A percentile compares a stretch with the other conserved stretches of the same genome.
phyloP scores from a whole-genome alignment of 2,888 invertebrate genomes.

The Drosophila robusta region DNA sequence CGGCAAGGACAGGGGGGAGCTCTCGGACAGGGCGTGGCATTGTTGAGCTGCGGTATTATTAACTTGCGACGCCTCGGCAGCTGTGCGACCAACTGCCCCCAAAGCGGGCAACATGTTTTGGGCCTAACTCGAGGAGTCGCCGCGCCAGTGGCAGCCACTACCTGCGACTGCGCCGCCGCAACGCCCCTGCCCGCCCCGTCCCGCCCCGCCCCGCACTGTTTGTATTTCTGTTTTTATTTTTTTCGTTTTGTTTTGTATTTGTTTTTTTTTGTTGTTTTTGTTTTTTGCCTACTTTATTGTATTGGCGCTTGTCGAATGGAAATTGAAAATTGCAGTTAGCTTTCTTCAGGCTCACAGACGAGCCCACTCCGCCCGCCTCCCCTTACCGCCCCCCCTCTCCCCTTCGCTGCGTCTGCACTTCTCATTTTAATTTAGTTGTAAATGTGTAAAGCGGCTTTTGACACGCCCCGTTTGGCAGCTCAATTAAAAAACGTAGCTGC shows the following conservation, averaged over 20 bases:
- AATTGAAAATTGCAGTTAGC: constrained; percentile 81
- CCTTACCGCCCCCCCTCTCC: no score
- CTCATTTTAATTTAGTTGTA: constrained; percentile 82
- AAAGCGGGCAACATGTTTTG: constrained; percentile 67
- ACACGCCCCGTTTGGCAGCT: constrained; percentile 84
- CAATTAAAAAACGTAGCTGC: constrained; percentile 83
- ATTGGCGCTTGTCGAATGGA: constrained; percentile 77
- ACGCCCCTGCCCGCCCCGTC: neutral
- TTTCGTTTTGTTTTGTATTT: constrained; percentile 19
- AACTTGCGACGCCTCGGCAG: constrained; percentile 56
- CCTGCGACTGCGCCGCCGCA: constrained; percentile 6
- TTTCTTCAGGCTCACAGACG: constrained; percentile 51
- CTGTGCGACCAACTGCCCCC: constrained; percentile 33
- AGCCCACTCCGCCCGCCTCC: neutral
- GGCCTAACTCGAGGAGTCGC: constrained; percentile 61
- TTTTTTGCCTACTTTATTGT: constrained; percentile 74
- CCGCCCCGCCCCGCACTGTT: constrained; percentile 4
- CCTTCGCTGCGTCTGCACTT: neutral
- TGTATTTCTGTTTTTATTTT: constrained; percentile 25
- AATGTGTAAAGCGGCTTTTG: constrained; percentile 83
- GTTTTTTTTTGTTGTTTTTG: constrained; percentile 23
- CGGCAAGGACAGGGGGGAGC: neutral
- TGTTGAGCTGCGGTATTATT: constrained; percentile 34
- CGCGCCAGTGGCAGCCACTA: constrained; percentile 21
- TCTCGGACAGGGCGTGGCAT: constrained; percentile 35